Base-by-base conservation (phyloP, 1,140 invertebrate species). In the Leptoteleia sp. region DNA sequence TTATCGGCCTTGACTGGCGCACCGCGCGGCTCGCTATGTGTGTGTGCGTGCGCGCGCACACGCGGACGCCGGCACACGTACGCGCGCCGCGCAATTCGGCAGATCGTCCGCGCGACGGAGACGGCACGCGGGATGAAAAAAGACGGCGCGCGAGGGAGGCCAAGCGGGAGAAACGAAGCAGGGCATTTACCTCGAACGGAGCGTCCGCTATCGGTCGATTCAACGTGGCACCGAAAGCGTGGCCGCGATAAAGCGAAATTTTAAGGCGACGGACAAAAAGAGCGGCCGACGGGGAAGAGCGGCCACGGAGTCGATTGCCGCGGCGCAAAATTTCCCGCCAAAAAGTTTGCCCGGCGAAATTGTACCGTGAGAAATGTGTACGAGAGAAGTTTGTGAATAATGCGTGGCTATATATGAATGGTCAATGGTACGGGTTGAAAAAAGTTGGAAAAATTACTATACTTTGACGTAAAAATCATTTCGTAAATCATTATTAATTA, bases 131-230 rank as follows among this genome's bases (percentile, higher is more conserved):
- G 4, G 27, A 29, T 7, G 17, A 48, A 76, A 38, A 65, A 52
- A 42, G 70, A 76, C 25, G 62, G 25, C 16, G n/a, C 37, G 50
- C 27, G 52, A 61, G 62, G 71, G 54, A 65, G 54, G 29, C 52
- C 13, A 61, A 61, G 71, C 52, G 71, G 62, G 61, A 52, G 71
- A 64, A 62, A 64, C 73, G 75, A 73, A 78, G 78, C 48, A 81
- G 82, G 80, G 76, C 80, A 83, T 81, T 83, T 81, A 79, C 79
- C 82, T 80, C 82, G 79, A 47, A 40, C 52, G 67, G 43, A 71
- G 81, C 80, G 82, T 78, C 81, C 79, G 82, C 86, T 87, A 87
- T 87, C 86, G 86, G 85, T 85, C 85, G 84, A 86, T 87, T 85
- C 83, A 83, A 77, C 82, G 80, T 84, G 83, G 80, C 80, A 76